Conservation (phyloP, 53 echinoderm and acorn worm species). For the Mesocentrotus franciscanus region DNA sequence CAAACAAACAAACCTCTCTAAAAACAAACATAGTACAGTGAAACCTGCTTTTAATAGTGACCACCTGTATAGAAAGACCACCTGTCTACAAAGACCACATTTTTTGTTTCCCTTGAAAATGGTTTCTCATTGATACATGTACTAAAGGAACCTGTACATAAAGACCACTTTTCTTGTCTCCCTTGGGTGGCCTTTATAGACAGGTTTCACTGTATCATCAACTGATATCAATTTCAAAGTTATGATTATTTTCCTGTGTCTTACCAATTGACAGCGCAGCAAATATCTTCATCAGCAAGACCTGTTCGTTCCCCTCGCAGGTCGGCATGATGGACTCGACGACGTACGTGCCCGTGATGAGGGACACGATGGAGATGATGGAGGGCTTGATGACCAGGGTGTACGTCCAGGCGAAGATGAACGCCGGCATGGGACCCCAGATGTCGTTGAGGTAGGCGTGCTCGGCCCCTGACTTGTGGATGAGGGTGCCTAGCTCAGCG, state of each 20-base stretch:
- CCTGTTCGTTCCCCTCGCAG: slow-evolving; percentile 77
- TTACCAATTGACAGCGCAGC: slow-evolving; percentile 88
- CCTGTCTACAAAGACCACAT: no score
- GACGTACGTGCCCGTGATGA: slow-evolving; percentile 91
- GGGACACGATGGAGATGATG: slow-evolving; percentile 85
- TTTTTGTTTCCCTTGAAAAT: no score
- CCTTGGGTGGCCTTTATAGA: no score
- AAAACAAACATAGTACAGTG: no score
- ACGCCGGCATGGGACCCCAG: slow-evolving; percentile 92
- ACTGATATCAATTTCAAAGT: no score
- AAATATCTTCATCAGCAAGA: slow-evolving; percentile 83
- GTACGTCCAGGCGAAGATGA: slow-evolving; percentile 92
- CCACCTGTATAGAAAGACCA: no score
- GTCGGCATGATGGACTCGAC: slow-evolving; percentile 79
- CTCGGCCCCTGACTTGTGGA: slow-evolving; percentile 91
- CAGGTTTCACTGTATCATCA: no score
- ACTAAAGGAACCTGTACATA: no score
- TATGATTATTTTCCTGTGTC: background rate
- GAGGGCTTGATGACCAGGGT: slow-evolving; percentile 91
- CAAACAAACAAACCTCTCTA: no score
- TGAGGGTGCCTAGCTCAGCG: slow-evolving; percentile 88
- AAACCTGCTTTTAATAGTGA: no score
- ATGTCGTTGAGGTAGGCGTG: slow-evolving; percentile 87
- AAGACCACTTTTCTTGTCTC: no score
- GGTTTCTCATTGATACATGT: no score